Evolutionary conservation across 1,140 invertebrate species (phyloP).

Genomic region (Sitophilus oryzae): DNA sequence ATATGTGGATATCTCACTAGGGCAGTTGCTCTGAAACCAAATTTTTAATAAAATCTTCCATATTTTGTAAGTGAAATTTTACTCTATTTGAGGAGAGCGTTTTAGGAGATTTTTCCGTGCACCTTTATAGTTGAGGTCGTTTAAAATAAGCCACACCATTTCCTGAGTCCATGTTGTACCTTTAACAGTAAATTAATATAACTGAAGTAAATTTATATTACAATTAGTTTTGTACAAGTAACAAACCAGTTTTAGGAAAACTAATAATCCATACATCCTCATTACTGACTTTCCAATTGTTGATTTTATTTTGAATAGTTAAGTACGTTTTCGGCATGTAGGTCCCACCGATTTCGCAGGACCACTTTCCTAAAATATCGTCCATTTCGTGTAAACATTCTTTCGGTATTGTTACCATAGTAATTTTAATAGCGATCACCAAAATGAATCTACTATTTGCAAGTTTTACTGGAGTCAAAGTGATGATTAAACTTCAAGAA

Average conservation of each 20-base stretch:
- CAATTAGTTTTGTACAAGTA: background rate
- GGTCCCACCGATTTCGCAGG: slow-evolving; percentile 20
- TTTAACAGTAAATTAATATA: slow-evolving; percentile 22
- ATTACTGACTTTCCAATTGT: slow-evolving; percentile 29
- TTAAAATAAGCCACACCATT: slow-evolving; percentile 52
- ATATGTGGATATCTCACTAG: slow-evolving; percentile 31
- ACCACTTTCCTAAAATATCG: slow-evolving; percentile 10
- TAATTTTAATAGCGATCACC: slow-evolving; percentile 2
- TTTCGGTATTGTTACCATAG: background rate
- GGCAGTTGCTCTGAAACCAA: slow-evolving; percentile 35
- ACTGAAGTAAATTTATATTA: background rate
- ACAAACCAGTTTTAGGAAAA: slow-evolving; percentile 34
- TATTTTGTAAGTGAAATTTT: slow-evolving; percentile 24
- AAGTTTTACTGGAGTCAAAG: background rate
- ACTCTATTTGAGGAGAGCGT: slow-evolving; percentile 47
- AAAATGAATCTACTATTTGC: background rate
- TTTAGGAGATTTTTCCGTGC: slow-evolving; percentile 40
- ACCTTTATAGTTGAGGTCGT: slow-evolving; percentile 48
- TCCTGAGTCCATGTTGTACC: slow-evolving; percentile 59
- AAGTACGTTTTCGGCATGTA: slow-evolving; percentile 28
- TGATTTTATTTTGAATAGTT: slow-evolving; percentile 25
- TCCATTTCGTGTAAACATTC: background rate
- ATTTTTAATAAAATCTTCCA: background rate
- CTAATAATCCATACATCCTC: slow-evolving; percentile 32
- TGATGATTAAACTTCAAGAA: background rate